Conservation (phyloP, 2,113 vertebrate genomes). For the Ramphastos sulfuratus region DNA sequence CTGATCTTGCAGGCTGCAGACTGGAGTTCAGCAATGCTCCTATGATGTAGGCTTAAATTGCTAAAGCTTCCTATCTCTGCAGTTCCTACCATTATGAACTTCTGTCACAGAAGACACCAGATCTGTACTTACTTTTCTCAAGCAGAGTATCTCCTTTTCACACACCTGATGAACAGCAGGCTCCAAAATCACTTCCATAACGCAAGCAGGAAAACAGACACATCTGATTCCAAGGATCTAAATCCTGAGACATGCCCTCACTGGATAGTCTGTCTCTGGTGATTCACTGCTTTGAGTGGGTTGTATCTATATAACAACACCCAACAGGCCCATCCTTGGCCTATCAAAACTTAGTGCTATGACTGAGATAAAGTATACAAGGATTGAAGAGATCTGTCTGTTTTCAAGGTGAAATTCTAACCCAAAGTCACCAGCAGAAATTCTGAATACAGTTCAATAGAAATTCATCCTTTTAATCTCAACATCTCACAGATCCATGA, state of each 20-base stretch:
- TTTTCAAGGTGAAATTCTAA: neutral
- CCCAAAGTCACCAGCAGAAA: neutral
- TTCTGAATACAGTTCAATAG: neutral
- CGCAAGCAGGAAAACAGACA: neutral
- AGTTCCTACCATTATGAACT: neutral
- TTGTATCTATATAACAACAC: accelerated
- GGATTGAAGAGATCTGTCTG: neutral
- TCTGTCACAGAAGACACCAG: neutral
- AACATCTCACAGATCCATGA: neutral
- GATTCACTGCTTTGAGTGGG: neutral
- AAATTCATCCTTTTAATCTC: neutral
- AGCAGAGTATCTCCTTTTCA: neutral
- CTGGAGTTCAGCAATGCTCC: neutral
- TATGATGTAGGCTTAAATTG: neutral
- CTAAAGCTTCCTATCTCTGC: neutral
- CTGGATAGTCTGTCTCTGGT: neutral
- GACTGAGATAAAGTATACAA: neutral
- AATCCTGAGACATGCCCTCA: neutral
- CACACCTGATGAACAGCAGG: neutral
- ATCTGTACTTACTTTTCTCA: neutral
- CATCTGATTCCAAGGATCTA: neutral
- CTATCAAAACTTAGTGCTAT: neutral
- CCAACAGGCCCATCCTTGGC: neutral
- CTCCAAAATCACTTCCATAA: neutral
- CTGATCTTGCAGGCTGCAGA: neutral